Conservation (phyloP, 1,140 invertebrate species). For the Ostrea denselamellosa region DNA sequence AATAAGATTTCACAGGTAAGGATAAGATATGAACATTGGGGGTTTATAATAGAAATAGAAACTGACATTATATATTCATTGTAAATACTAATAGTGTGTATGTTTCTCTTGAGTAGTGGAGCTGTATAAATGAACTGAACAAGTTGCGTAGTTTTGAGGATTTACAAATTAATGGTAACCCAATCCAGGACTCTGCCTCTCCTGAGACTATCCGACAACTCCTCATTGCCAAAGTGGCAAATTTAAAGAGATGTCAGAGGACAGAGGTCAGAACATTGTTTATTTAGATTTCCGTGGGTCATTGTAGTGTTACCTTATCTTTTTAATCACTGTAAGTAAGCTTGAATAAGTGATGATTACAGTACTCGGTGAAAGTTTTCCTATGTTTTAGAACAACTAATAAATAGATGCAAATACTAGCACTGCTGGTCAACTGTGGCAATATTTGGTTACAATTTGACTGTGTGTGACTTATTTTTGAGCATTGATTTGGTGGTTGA, state of each 20-base stretch:
- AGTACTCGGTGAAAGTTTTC: no score
- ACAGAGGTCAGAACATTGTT: constrained; percentile 65
- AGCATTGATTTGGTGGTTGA: no score
- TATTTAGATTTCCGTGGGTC: no score
- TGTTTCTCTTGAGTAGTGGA: constrained; percentile 83
- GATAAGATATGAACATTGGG: background rate
- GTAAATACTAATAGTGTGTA: background rate
- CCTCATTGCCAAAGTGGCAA: constrained; percentile 86
- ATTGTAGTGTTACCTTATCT: no score
- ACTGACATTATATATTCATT: background rate
- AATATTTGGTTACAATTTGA: no score
- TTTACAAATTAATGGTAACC: constrained; percentile 87
- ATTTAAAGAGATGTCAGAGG: constrained; percentile 79
- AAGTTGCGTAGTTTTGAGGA: constrained; percentile 87
- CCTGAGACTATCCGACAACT: constrained; percentile 87
- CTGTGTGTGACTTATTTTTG: no score
- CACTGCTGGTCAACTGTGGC: no score
- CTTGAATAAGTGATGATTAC: no score
- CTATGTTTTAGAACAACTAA: no score
- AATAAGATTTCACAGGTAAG: constrained; percentile 82
- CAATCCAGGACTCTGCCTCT: constrained; percentile 84
- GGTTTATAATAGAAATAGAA: background rate
- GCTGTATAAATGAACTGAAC: constrained; percentile 89
- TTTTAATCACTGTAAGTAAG: no score
- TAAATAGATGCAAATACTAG: no score